Evolutionary conservation across 2,888 invertebrate genomes (phyloP), one percentile per base, ranked within the genome.

Genomic region (Pollenia angustigena): DNA sequence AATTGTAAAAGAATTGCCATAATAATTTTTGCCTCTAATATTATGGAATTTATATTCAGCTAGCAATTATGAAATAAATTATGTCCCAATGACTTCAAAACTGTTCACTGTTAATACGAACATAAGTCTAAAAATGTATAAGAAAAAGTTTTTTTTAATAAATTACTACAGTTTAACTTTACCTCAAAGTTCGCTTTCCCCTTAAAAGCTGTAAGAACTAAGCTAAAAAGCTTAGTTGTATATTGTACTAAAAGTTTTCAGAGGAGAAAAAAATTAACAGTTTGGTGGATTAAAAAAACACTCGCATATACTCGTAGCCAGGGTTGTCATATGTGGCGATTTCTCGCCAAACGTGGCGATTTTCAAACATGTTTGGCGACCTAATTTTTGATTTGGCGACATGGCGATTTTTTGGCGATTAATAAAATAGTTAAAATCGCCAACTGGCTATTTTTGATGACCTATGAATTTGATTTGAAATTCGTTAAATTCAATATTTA

Each of bases 1-100:
- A 40, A 56, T 78, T 78, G 78, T 79, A 79, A 79, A 48, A 79
- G 78, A 79, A 10, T 48, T 48, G 8, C 32, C 12, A 56, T 48
- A 66, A 66, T 0, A 40, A 46, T 23, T 8, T 62, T 8, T 44
- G 1, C 8, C 8, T n/a, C 6, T 9, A 7, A 1, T 46, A 46
- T 46, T 78, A 66, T 66, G 10, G 54, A 9, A 52, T 44, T 23
- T 48, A 56, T 79, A 79, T 79, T 79, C 78, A 79, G 78, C 68
- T 3, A n/a, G 11, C 4, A 7, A 23, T 16, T 18, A 2, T 16
- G 6, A 10, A 58, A 40, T 10, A n/a, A 23, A 42, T 40, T 23
- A 7, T 6, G 0, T 3, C 12, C 7, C 23, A 66, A 32, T 12
- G 23, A 0, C 12, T 66, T 9, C 44, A n/a, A 54, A 76, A 54